Evolutionary conservation across 1,140 invertebrate genomes (phyloP).

Genomic region (Himalopsyche phryganea): DNA sequence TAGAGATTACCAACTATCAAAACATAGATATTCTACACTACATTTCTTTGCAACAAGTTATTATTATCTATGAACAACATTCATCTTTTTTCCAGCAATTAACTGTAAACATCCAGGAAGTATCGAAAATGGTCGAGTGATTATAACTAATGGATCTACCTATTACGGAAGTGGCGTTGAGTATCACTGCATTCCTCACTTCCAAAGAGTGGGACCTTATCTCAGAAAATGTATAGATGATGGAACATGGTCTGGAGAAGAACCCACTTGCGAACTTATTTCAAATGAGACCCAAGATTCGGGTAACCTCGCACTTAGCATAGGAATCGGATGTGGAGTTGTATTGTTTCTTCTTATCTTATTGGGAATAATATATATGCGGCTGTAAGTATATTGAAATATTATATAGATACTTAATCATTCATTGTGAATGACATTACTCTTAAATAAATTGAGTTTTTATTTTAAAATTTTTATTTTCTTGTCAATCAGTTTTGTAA

Average conservation of each 20-base stretch:
- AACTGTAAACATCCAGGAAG: constrained; percentile 75
- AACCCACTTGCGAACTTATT: constrained; percentile 66
- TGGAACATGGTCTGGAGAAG: constrained; percentile 79
- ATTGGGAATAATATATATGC: constrained; percentile 68
- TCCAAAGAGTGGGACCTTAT: constrained; percentile 75
- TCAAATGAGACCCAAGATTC: constrained; percentile 65
- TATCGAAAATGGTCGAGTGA: constrained; percentile 81
- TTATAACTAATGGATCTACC: constrained; percentile 79
- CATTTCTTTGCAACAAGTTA: no score
- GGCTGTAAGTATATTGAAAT: constrained; percentile 65
- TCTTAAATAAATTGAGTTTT: no score
- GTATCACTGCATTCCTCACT: constrained; percentile 85
- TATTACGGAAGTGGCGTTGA: constrained; percentile 77
- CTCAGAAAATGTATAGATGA: constrained; percentile 77
- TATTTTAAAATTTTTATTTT: no score
- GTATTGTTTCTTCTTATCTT: constrained; percentile 73
- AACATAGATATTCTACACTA: no score
- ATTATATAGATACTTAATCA: no score
- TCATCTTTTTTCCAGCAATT: constrained; percentile 66
- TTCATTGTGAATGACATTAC: no score
- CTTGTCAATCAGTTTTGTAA: no score
- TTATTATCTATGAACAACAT: no score
- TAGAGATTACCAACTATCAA: no score
- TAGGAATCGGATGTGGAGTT: constrained; percentile 74
- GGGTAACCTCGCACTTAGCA: constrained; percentile 68